phyloP scores from a whole-genome alignment of 2,888 invertebrate species.

The Agonopterix heracliana region DNA sequence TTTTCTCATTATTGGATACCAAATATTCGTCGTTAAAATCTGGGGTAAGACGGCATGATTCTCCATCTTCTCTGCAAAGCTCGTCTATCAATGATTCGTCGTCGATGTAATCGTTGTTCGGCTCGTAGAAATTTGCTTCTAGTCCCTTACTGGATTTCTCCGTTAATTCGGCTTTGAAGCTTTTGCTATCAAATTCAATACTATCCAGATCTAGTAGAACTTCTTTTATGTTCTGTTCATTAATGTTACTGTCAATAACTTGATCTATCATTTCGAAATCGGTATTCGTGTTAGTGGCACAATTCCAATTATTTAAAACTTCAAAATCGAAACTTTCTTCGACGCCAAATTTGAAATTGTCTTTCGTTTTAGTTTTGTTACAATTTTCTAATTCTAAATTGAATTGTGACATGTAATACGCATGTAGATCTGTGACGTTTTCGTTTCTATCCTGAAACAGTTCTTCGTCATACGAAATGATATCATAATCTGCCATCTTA shows the following conservation, averaged over 20 bases:
- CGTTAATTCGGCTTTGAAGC: conserved; percentile 32
- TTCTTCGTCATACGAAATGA: conserved; percentile 56
- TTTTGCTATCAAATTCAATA: conserved; percentile 59
- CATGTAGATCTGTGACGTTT: conserved; percentile 61
- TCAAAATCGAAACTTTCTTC: conserved; percentile 69
- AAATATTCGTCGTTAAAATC: conserved; percentile 59
- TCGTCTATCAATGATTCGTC: conserved; percentile 68
- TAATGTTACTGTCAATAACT: conserved; percentile 56
- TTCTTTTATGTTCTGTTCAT: conserved; percentile 66
- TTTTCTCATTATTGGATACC: conserved; percentile 40
- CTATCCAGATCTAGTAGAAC: conserved; percentile 61
- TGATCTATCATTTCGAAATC: conserved; percentile 60
- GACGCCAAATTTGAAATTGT: conserved; percentile 54
- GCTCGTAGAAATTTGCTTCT: conserved; percentile 32
- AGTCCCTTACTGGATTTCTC: conserved; percentile 29
- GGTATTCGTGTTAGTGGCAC: conserved; percentile 23
- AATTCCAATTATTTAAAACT: conserved; percentile 49
- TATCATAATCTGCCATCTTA: conserved; percentile 64
- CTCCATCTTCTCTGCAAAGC: conserved; percentile 63
- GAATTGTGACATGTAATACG: conserved; percentile 70
- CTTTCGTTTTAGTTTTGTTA: conserved; percentile 44
- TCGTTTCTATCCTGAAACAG: conserved; percentile 55
- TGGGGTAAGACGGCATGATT: conserved; percentile 50
- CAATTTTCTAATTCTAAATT: conserved; percentile 67
- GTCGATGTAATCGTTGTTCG: conserved; percentile 62